phyloP scores from a whole-genome alignment of 2,888 invertebrate genomes.

The Scaptomyza flava region DNA sequence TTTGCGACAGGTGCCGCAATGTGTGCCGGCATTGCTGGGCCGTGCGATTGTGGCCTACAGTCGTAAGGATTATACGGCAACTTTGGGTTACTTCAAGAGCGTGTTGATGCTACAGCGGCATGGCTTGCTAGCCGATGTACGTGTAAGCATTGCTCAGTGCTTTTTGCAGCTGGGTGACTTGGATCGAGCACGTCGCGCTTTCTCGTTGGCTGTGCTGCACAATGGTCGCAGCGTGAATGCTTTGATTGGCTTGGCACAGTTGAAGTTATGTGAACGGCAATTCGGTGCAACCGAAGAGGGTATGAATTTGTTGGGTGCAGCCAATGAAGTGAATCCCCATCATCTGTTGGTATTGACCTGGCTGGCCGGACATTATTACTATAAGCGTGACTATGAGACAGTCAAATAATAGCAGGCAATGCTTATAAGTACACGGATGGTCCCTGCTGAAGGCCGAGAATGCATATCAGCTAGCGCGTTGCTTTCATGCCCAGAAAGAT shows the following conservation, averaged over 20 bases:
- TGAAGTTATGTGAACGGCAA: slow-evolving; percentile 39
- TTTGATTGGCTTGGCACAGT: slow-evolving; percentile 45
- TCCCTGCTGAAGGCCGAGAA: too few species aligned
- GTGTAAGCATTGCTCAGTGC: slow-evolving; percentile 55
- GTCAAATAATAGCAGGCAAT: too few species aligned
- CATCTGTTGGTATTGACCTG: too few species aligned
- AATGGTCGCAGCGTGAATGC: slow-evolving; percentile 49
- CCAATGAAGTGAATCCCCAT: too few species aligned
- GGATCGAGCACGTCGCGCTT: slow-evolving; percentile 32
- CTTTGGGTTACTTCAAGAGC: slow-evolving; percentile 50
- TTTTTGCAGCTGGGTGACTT: slow-evolving; percentile 39
- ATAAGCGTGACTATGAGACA: too few species aligned
- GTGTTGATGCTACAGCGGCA: slow-evolving; percentile 30
- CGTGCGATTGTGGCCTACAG: slow-evolving; percentile 54
- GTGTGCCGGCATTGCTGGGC: slow-evolving; percentile 42
- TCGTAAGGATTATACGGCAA: slow-evolving; percentile 26
- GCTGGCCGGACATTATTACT: too few species aligned
- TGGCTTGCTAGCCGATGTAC: slow-evolving; percentile 34
- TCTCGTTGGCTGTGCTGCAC: slow-evolving; percentile 39
- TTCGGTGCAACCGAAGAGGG: not conserved
- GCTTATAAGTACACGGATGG: too few species aligned
- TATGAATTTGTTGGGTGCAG: too few species aligned
- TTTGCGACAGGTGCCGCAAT: slow-evolving; percentile 10
- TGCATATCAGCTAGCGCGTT: too few species aligned
- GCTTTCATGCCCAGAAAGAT: too few species aligned